phyloP scores from a whole-genome alignment of 2,797 vertebrate genomes.

The Enteromius unitaeniatus region DNA sequence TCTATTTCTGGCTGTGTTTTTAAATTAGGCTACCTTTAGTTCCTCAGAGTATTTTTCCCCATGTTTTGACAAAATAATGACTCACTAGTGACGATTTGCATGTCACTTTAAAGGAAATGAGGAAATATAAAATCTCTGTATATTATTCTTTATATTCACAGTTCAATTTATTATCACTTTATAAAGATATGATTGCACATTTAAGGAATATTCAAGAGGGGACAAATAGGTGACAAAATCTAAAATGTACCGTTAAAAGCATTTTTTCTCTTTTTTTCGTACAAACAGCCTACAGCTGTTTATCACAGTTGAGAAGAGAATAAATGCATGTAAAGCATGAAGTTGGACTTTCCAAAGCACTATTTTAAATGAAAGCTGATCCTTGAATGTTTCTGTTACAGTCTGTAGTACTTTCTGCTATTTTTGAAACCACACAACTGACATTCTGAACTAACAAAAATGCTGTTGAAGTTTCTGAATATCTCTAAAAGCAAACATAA shows the following conservation, averaged over 20 bases:
- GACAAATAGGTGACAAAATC: not conserved
- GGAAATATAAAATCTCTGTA: not conserved
- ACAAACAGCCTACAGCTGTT: not conserved
- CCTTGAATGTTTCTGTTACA: slow-evolving; percentile 11
- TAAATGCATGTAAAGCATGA: not conserved
- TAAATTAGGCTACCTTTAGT: not conserved
- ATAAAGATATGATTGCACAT: not conserved
- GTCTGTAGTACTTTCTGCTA: slow-evolving; percentile 8
- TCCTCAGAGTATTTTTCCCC: not conserved
- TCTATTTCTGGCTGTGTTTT: not conserved
- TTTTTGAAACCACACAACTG: slow-evolving; percentile 20
- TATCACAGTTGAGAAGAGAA: not conserved
- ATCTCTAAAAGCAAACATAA: slow-evolving; percentile 4
- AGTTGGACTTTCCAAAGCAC: slow-evolving; percentile 16
- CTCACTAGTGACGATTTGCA: too few species aligned
- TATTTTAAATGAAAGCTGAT: slow-evolving; percentile 21
- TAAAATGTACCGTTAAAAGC: not conserved
- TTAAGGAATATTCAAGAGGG: not conserved
- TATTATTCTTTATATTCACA: not conserved
- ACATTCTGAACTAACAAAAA: not conserved
- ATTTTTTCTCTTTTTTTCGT: not conserved
- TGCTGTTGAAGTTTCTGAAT: slow-evolving; percentile 9
- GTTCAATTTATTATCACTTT: not conserved
- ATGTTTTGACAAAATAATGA: not conserved
- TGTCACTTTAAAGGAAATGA: not conserved